Evolutionary conservation across 2,797 vertebrate species (phyloP).

Genomic region (Thamnophis elegans): DNA sequence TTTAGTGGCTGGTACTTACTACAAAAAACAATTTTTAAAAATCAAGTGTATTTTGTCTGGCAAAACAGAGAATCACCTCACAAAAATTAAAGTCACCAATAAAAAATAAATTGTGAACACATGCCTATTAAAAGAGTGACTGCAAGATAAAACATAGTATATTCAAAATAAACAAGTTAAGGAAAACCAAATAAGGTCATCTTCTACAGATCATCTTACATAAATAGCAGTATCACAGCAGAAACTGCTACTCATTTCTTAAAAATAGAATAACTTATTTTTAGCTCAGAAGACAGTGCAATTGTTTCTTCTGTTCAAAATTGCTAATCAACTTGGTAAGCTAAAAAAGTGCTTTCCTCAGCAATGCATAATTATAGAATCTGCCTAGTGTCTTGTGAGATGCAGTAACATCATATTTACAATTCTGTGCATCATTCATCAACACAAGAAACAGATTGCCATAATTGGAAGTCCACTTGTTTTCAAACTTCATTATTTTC

Average conservation of each 20-base stretch:
- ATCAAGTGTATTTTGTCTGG: background rate
- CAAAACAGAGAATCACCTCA: background rate
- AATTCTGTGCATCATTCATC: background rate
- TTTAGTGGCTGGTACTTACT: background rate
- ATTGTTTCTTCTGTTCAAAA: slow-evolving; percentile 30
- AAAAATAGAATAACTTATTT: slow-evolving; percentile 36
- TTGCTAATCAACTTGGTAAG: slow-evolving; percentile 15
- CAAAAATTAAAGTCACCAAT: background rate
- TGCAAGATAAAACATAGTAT: background rate
- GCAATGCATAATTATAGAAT: background rate
- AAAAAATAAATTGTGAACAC: background rate
- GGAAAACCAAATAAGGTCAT: background rate
- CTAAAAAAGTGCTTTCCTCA: slow-evolving; percentile 8
- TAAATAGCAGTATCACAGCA: slow-evolving; percentile 29
- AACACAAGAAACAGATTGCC: background rate
- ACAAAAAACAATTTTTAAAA: background rate
- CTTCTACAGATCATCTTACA: slow-evolving; percentile 26
- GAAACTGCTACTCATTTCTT: slow-evolving; percentile 3
- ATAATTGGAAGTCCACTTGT: background rate
- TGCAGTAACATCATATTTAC: background rate
- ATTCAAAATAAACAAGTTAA: background rate
- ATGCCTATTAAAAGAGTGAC: background rate
- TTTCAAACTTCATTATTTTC: background rate
- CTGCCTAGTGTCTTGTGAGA: slow-evolving; percentile 3
- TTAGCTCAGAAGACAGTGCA: slow-evolving; percentile 35